These are phyloP conservation scores for Caerostris darwini DNA, from an alignment of 1,140 invertebrate genomes.

Conservation along the genomic window DNA sequence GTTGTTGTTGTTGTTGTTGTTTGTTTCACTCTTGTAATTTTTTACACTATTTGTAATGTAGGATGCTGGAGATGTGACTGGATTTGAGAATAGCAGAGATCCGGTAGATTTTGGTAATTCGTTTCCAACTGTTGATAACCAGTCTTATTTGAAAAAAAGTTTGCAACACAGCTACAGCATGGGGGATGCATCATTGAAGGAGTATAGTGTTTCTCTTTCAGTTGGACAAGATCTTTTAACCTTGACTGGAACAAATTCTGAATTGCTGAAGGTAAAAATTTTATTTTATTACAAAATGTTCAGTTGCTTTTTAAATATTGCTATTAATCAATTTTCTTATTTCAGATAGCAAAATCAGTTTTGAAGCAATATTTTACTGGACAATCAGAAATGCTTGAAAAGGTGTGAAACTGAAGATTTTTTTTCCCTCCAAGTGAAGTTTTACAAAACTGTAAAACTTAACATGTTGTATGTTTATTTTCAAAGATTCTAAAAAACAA, in stretches of 20 bases:
- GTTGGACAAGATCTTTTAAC: constrained; percentile 89
- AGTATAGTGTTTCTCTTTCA: constrained; percentile 93
- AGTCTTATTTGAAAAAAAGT: constrained; percentile 54
- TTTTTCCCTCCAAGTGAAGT: constrained; percentile 34
- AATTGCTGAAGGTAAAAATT: constrained; percentile 64
- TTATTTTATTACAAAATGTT: too few species aligned
- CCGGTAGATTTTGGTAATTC: constrained; percentile 26
- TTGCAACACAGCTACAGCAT: constrained; percentile 90
- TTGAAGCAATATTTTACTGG: constrained; percentile 91
- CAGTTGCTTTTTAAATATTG: neutral
- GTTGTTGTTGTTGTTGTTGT: too few species aligned
- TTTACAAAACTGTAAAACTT: neutral
- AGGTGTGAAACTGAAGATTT: constrained; percentile 51
- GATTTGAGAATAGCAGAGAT: constrained; percentile 3
- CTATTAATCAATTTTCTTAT: constrained; percentile 66
- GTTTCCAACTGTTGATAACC: constrained; percentile 39
- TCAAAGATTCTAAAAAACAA: too few species aligned
- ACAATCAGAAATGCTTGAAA: constrained; percentile 82
- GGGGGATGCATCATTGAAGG: constrained; percentile 90
- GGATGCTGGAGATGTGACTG: constrained; percentile 44
- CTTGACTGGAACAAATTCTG: constrained; percentile 60
- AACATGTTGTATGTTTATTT: too few species aligned
- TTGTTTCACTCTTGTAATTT: too few species aligned
- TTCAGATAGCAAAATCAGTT: constrained; percentile 91
- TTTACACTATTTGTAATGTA: neutral